Conservation (phyloP, 2,888 invertebrate genomes). For the Caenorhabditis zanzibari region DNA sequence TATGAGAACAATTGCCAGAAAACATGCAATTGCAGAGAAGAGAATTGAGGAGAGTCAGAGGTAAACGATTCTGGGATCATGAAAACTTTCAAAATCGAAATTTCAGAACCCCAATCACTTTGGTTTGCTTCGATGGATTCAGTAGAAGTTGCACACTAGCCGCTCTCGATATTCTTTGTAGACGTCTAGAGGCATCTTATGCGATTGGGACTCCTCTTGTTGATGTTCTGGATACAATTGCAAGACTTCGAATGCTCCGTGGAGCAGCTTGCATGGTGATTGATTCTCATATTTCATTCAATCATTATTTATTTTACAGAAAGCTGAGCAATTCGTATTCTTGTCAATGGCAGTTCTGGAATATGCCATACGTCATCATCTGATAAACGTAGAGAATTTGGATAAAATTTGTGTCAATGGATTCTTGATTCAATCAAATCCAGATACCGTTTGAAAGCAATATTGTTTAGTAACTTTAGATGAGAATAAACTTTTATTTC, state of each 20-base stretch:
- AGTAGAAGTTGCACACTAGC: conserved; percentile 73
- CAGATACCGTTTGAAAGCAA: conserved; percentile 3
- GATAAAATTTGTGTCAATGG: conserved; percentile 47
- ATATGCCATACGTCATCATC: conserved; percentile 73
- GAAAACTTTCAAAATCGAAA: background rate
- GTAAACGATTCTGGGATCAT: background rate
- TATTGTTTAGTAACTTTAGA: background rate
- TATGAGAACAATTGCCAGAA: conserved; percentile 66
- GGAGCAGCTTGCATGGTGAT: conserved; percentile 69
- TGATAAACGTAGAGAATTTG: conserved; percentile 28
- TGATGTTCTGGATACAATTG: conserved; percentile 76
- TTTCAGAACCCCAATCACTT: conserved; percentile 74
- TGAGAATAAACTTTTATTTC: conserved; percentile 7
- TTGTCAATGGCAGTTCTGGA: conserved; percentile 75
- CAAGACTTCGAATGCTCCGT: conserved; percentile 74
- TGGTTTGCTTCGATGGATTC: conserved; percentile 77
- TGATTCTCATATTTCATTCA: background rate
- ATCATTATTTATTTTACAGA: conserved; percentile 43
- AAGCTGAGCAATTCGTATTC: conserved; percentile 75
- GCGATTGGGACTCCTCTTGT: conserved; percentile 61
- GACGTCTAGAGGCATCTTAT: conserved; percentile 72
- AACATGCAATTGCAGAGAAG: conserved; percentile 58
- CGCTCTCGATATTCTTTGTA: conserved; percentile 76
- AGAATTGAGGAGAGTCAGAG: conserved; percentile 17
- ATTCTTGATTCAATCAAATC: conserved; percentile 20